Percentiles rank a stretch among this genome's conserved stretches.
phyloP scores from a whole-genome alignment of 1,140 invertebrate species.

The Bombyx mori region DNA sequence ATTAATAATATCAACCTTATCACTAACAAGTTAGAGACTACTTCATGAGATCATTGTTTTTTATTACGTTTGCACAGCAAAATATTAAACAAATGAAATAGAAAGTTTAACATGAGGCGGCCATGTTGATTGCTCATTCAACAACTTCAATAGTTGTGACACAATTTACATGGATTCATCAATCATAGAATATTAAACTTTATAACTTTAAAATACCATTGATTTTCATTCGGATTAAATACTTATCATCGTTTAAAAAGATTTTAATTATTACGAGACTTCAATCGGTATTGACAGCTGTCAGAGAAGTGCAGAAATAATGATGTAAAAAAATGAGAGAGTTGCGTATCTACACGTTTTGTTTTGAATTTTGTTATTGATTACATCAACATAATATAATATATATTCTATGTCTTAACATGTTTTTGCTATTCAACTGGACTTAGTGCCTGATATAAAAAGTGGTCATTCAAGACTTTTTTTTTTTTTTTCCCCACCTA shows the following conservation, averaged over 20 bases:
- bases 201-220: slow-evolving; percentile 1
- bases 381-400: no score
- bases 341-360: no score
- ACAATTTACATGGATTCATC: neutral
- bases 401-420: no score
- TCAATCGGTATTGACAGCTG: slow-evolving; percentile 4
- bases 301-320: neutral
- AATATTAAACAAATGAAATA: slow-evolving; percentile 29
- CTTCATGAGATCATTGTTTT: neutral
- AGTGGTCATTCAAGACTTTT: no score
- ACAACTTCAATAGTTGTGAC: slow-evolving; percentile 15
- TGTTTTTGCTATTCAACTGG: no score
- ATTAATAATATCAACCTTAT: slow-evolving; percentile 12
- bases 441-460: no score
- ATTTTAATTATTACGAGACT: slow-evolving; percentile 1
- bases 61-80: slow-evolving; percentile 3
- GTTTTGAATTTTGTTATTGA: no score
- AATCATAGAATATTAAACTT: neutral
- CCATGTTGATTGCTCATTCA: slow-evolving; percentile 23
- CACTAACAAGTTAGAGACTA: neutral
- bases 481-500: no score
- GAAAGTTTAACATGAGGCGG: slow-evolving; percentile 24
- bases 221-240: neutral
- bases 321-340: no score
- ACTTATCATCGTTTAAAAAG: neutral